Percentiles rank a stretch among this genome's conserved stretches.
Conservation (phyloP, 2,888 invertebrate species). For the Stegana nigrithorax region DNA sequence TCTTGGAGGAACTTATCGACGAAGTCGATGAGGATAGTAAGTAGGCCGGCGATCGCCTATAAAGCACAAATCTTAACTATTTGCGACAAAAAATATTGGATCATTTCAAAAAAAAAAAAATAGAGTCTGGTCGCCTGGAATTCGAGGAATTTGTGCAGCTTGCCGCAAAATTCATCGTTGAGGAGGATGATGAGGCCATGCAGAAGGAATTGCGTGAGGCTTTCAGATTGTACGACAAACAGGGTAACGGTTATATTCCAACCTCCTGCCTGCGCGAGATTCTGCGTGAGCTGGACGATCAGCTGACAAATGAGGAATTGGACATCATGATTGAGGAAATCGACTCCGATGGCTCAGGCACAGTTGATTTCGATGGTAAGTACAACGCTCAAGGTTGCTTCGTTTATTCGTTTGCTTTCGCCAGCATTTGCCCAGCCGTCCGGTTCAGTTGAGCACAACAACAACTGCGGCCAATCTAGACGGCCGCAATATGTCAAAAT, state of each 20-base stretch:
- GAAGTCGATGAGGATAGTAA: slow-evolving; percentile 97
- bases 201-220: slow-evolving; percentile 98
- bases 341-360: slow-evolving; percentile 97
- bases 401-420: too few species aligned
- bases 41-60: too few species aligned
- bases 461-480: slow-evolving; percentile 27
- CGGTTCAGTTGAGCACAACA: too few species aligned
- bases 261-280: slow-evolving; percentile 94
- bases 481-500: slow-evolving; percentile 25
- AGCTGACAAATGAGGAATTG: slow-evolving; percentile 92
- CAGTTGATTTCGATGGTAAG: slow-evolving; percentile 98
- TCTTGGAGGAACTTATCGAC: slow-evolving; percentile 95
- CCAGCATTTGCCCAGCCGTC: too few species aligned
- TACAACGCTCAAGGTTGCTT: too few species aligned
- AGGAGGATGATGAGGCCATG: slow-evolving; percentile 97
- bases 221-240: slow-evolving; percentile 98
- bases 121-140: slow-evolving; percentile 96
- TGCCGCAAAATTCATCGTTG: slow-evolving; percentile 96
- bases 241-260: slow-evolving; percentile 96
- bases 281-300: slow-evolving; percentile 94
- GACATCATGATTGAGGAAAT: slow-evolving; percentile 98
- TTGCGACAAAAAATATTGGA: too few species aligned
- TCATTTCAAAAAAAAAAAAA: too few species aligned
- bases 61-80: too few species aligned
- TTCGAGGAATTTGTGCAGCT: slow-evolving; percentile 96